Base-by-base conservation (phyloP, 92 coral and sea anemone genomes). In the Palythoa caribaeorum region DNA sequence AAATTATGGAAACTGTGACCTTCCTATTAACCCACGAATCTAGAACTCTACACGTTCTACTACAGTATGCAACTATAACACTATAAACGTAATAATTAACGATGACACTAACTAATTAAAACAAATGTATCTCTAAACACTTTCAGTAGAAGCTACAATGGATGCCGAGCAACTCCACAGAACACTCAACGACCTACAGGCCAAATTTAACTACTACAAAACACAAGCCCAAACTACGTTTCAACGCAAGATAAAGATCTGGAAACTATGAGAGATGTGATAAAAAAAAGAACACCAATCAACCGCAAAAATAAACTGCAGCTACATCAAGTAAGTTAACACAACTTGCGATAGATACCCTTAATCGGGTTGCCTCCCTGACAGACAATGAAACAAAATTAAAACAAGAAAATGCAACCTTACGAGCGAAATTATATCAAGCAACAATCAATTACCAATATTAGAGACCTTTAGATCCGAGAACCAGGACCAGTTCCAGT, bases 101-200 rank as follows among this genome's bases (percentile, higher is more conserved):
- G 28, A 28, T 28, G 28, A 28, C 28, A 28, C 0, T 28, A 28
- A 28, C 28, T 54, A 3, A 9, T 54, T 54, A 4, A 54, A 54
- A 54, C 2, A 54, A 66, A 66, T 28, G 72, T 17, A 66, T 66
- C 72, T 66, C 72, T 66, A 20, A 66, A 66, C 72, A 66, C 72
- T 66, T 66, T 66, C 72, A 66, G 72, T 66, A 66, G 37, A 66
- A 17, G 72, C 72, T 66, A 66, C 72, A 66, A 66, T 66, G 72
- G 17, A 66, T 66, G 72, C 72, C 21, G 72, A 66, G 72, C 72
- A 66, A 66, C 72, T 66, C 72, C 72, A 66, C 17, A 66, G 72
- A 28, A 66, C 72, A 66, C 72, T 17, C 72, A 66, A 66, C 72
- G 72, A 66, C 19, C 72, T 66, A 66, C 72, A 66, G 72, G 11